A percentile compares a stretch with the other conserved stretches of the same genome.
phyloP scores from a whole-genome alignment of 2,888 invertebrate species.

The Escarpia spicata region DNA sequence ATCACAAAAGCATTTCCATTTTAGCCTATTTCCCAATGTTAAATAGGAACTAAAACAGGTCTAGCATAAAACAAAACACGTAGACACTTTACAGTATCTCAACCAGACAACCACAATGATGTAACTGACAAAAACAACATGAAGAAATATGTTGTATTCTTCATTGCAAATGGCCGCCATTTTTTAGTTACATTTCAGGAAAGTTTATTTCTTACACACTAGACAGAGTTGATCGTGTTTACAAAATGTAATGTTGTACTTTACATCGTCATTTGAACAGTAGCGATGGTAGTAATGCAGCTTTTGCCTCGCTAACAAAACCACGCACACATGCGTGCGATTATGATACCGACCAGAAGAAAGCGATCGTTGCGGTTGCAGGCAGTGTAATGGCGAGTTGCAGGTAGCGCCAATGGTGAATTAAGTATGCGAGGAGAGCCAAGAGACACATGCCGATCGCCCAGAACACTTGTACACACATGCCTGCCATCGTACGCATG shows the following conservation, averaged over 20 bases:
- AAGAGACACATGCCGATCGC: conserved; percentile 43
- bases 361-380: conserved; percentile 38
- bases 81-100: too few species aligned
- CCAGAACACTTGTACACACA: conserved; percentile 46
- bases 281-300: neutral
- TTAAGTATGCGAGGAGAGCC: conserved; percentile 45
- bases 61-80: too few species aligned
- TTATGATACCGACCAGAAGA: conserved; percentile 40
- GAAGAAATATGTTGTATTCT: too few species aligned
- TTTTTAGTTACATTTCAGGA: too few species aligned
- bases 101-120: too few species aligned
- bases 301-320: neutral
- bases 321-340: neutral
- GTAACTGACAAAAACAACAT: too few species aligned
- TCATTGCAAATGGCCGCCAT: too few species aligned
- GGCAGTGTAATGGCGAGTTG: conserved; percentile 43
- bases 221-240: too few species aligned
- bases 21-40: too few species aligned
- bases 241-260: neutral
- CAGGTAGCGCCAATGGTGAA: conserved; percentile 47
- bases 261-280: neutral
- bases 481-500: conserved; percentile 44
- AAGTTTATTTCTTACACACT: too few species aligned
- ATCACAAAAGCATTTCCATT: too few species aligned
- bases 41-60: too few species aligned